phyloP scores from a whole-genome alignment of 2,797 vertebrate genomes.

The Notamacropus eugenii region DNA sequence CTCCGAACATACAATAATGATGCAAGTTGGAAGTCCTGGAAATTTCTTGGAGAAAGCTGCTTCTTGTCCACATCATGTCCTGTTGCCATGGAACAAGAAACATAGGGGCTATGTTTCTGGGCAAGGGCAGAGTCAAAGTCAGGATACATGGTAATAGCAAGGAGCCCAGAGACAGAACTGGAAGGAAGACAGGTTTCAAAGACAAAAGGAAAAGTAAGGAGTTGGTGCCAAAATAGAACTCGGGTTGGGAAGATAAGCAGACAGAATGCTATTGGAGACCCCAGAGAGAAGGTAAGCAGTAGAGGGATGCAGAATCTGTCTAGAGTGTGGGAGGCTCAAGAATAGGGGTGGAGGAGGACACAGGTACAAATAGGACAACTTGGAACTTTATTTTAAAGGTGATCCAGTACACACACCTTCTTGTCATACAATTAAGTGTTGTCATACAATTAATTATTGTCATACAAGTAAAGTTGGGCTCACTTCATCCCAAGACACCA shows the following conservation, averaged over 20 bases:
- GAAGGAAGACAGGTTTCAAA: neutral
- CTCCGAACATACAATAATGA: neutral
- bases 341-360: neutral
- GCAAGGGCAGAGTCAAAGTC: neutral
- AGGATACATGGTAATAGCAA: neutral
- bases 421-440: neutral
- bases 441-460: too few species aligned
- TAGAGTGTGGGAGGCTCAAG: neutral
- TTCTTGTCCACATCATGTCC: neutral
- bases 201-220: neutral
- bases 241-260: neutral
- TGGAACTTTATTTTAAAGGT: neutral
- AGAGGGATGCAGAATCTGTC: neutral
- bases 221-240: neutral
- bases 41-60: neutral
- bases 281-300: neutral
- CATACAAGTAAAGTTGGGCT: neutral
- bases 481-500: too few species aligned
- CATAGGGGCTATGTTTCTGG: neutral
- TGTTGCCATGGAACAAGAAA: neutral
- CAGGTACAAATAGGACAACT: neutral
- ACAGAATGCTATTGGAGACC: neutral
- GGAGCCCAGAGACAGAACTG: neutral
- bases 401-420: neutral
- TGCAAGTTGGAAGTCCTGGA: neutral